phyloP scores from a whole-genome alignment of 2,113 vertebrate species.

The Entomyzon cyanotis region DNA sequence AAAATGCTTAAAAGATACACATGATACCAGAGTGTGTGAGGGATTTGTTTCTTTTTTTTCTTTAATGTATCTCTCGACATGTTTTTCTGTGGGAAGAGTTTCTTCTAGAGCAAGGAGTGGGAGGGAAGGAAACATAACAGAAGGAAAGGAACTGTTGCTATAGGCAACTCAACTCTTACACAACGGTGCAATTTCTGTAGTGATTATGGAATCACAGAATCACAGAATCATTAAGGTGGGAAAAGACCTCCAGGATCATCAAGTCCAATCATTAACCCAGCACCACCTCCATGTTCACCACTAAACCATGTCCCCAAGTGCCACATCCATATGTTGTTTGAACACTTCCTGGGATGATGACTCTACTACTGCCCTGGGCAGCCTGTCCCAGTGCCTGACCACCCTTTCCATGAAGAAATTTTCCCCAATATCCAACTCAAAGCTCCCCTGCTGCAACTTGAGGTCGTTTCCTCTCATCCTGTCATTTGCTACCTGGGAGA shows the following conservation, averaged over 20 bases:
- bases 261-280: neutral
- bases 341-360: neutral
- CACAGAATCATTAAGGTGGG: neutral
- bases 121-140: neutral
- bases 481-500: neutral
- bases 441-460: neutral
- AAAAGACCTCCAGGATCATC: neutral
- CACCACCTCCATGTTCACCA: neutral
- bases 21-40: neutral
- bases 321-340: neutral
- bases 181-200: slow-evolving; percentile 25
- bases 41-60: neutral
- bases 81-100: neutral
- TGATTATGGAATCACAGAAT: neutral
- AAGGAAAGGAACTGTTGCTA: slow-evolving; percentile 15
- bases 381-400: neutral
- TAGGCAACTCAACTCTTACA: slow-evolving; percentile 23
- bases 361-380: neutral
- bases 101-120: neutral
- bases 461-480: fast-evolving
- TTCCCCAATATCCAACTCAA: neutral
- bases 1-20: neutral
- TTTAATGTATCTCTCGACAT: neutral
- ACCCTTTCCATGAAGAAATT: neutral
- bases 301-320: neutral